Base-by-base conservation (phyloP, 2,113 vertebrate species). In the Gopherus flavomarginatus region DNA sequence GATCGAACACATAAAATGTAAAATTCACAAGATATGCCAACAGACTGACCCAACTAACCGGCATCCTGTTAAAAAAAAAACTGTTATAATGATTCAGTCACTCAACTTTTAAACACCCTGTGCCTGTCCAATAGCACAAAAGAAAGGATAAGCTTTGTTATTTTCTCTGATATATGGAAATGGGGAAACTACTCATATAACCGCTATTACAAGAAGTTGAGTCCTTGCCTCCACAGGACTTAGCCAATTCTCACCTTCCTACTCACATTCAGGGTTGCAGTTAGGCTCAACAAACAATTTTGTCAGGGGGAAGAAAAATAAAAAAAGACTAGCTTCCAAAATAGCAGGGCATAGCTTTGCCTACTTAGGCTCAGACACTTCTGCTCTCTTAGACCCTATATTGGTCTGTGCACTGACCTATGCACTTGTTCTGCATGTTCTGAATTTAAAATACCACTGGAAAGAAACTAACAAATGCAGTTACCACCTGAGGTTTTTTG, bases 141-240 rank as follows among this genome's bases (percentile, higher is more conserved):
- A 87, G 57, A 91, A 95, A 90, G 59, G 94, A 95, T 42, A 6
- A 31, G 24, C 38, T 38, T 77, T 86, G 84, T 53, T 97, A 83
- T 85, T 94, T n/a, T 52, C 57, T 69, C 29, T 38, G 78, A 17
- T 83, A 50, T 81, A 79, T 19, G 12, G 80, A 31, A 72, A 89
- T 65, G 35, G 91, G 83, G 90, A 83, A 77, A n/a, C 27, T 2
- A 81, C 11, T 86, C 50, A 87, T 47, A 77, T 52, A 88, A 79
- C 44, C 88, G 65, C 14, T 2, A 0, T 9, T 84, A 62, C 31
- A 92, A 85, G 38, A 85, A 92, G 42, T n/a, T 81, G 81, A 1
- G 42, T 91, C 85, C 42, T 94, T 83, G 84, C 59, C 87, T 81
- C 82, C 83, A 31, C n/a, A 53, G 27, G 91, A 81, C 44, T 0